These are phyloP conservation scores for Drosophila miranda DNA, from an alignment of 1,140 invertebrate species.

Conservation along the genomic window DNA sequence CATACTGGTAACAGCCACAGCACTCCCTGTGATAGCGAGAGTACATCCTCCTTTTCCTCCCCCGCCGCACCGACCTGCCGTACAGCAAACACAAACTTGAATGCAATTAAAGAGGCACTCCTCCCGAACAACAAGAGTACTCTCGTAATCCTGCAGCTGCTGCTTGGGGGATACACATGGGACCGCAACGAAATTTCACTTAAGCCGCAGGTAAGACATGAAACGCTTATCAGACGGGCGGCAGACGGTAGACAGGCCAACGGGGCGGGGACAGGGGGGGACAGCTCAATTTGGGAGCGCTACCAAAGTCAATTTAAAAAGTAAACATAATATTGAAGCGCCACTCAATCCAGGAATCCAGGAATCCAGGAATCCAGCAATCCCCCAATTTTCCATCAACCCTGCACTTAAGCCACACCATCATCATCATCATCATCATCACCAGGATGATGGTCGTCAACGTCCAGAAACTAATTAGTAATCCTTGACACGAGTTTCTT, in stretches of 20 bases:
- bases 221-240: slow-evolving; percentile 59
- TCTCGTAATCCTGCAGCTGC: slow-evolving; percentile 2
- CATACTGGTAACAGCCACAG: too few species aligned
- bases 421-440: slow-evolving; percentile 42
- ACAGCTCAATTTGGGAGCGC: slow-evolving; percentile 68
- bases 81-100: neutral
- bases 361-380: slow-evolving; percentile 1
- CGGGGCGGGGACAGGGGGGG: too few species aligned
- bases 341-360: too few species aligned
- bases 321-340: slow-evolving; percentile 48
- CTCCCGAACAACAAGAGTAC: neutral
- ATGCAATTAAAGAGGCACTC: slow-evolving; percentile 64
- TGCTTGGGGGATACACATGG: neutral
- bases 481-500: slow-evolving; percentile 77
- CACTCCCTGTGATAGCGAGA: neutral
- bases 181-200: slow-evolving; percentile 58
- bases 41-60: neutral
- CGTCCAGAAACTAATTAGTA: slow-evolving; percentile 80
- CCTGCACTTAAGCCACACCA: slow-evolving; percentile 65
- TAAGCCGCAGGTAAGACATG: slow-evolving; percentile 71
- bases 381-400: neutral
- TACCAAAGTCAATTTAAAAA: slow-evolving; percentile 77
- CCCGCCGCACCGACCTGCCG: too few species aligned
- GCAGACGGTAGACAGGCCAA: neutral
- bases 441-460: slow-evolving; percentile 53